Evolutionary conservation across 2,888 invertebrate species (phyloP), one percentile per base, ranked within the genome.

Genomic region (Lycophotia porphyrea): DNA sequence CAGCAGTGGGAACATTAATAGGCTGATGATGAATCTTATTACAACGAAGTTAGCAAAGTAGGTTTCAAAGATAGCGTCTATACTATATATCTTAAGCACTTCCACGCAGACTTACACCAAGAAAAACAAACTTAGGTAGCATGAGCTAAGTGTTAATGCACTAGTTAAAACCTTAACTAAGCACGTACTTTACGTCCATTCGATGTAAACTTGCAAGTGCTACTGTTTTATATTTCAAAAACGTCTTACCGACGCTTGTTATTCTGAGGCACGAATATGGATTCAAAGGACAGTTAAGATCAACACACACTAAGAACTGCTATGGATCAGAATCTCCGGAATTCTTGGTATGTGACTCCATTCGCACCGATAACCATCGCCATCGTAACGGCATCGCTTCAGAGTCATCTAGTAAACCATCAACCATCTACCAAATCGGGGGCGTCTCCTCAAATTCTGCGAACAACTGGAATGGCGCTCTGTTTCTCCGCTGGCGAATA

Each of bases 211-310:
- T 79, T 70, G 49, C 47, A 75, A 82, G 75, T 72, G 69, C 74
- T 71, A 42, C 58, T 42, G 71, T 24, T 74, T 66, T 67, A 76
- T 73, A 78, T 70, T 67, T 65, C 60, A 49, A 74, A 74, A 76
- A 60, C 68, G 39, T 76, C 67, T 74, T 31, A 83, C 47, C 60
- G 13, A 44, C 49, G 63, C 73, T 81, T 85, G 47, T 83, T 87
- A 88, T 90, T 88, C 89, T 39, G 64, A 47, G 36, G 36, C 70
- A 71, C 73, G 80, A 87, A 87, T 88, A 88, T 85, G 85, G 70
- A 85, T 88, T 88, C 88, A 85, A 83, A 87, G 81, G 87, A 87
- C 89, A 86, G n/a, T 39, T 27, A 63, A 24, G 39, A 39, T 63
- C 63, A n/a, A 4, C 63, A 11, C 4, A 39, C 8, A 63, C 15